Evolutionary conservation across 2,113 vertebrate species (phyloP).

Genomic region (Pungitius pungitius): DNA sequence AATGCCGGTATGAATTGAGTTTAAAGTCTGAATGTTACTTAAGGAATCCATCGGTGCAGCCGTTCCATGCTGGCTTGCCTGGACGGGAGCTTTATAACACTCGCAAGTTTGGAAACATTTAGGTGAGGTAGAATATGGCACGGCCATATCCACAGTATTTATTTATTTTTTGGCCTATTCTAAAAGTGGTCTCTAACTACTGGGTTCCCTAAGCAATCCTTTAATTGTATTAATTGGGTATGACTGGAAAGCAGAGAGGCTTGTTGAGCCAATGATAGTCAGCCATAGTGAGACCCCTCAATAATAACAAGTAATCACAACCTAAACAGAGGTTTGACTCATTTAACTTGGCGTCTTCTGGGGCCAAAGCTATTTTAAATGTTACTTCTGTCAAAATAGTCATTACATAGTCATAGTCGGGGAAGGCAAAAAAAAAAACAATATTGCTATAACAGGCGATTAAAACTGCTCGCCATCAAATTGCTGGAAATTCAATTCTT

Average conservation of each 20-base stretch:
- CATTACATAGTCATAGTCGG: neutral
- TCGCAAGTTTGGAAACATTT: neutral
- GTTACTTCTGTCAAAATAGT: neutral
- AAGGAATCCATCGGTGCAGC: neutral
- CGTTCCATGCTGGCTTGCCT: neutral
- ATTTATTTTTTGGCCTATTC: neutral
- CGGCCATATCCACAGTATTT: neutral
- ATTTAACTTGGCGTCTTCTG: neutral
- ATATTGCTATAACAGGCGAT: neutral
- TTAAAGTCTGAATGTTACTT: neutral
- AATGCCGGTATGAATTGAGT: neutral
- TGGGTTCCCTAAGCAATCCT: neutral
- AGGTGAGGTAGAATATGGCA: neutral
- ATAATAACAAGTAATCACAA: neutral
- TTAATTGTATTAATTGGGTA: neutral
- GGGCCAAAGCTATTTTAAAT: neutral
- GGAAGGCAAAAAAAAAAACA: neutral
- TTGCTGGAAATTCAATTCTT: neutral
- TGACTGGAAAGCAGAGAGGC: neutral
- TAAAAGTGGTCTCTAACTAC: neutral
- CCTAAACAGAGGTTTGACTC: neutral
- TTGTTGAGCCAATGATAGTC: neutral
- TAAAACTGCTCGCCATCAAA: neutral
- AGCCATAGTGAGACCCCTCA: neutral
- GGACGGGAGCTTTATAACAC: neutral